Conservation (phyloP, 2,113 vertebrate species). For the Ptilonorhynchus violaceus region DNA sequence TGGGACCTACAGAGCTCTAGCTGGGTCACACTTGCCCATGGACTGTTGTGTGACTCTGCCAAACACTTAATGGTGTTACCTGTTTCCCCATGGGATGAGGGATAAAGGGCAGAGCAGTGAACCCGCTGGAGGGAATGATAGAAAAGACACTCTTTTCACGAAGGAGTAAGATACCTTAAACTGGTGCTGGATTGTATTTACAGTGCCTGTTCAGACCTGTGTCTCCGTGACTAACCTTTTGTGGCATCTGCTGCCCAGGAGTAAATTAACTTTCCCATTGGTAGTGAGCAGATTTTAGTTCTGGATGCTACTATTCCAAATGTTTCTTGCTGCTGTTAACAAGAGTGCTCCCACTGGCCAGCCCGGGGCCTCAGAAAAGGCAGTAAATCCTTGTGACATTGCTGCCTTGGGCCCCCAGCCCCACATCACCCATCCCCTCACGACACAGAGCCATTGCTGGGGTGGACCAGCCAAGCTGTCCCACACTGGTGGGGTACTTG, state of each 20-base stretch:
- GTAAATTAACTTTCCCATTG: background rate
- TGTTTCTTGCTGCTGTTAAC: background rate
- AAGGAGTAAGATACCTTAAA: background rate
- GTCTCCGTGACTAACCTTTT: background rate
- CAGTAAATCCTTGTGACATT: background rate
- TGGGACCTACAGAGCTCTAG: background rate
- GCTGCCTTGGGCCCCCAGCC: background rate
- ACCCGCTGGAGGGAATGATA: background rate
- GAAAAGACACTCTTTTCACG: background rate
- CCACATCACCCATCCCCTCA: background rate
- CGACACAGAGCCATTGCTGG: fast-evolving
- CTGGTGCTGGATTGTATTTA: background rate
- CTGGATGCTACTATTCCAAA: background rate
- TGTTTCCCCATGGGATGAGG: background rate
- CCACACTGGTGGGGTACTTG: background rate
- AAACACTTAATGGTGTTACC: background rate
- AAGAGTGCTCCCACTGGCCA: background rate
- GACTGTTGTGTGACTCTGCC: background rate
- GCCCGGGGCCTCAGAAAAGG: background rate
- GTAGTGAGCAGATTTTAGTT: background rate
- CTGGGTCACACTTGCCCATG: background rate
- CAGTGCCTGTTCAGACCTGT: background rate
- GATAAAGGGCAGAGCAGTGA: background rate
- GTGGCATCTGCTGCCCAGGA: background rate
- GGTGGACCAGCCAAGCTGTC: background rate